Conservation (phyloP, 1,140 invertebrate species). For the Heliothis virescens region DNA sequence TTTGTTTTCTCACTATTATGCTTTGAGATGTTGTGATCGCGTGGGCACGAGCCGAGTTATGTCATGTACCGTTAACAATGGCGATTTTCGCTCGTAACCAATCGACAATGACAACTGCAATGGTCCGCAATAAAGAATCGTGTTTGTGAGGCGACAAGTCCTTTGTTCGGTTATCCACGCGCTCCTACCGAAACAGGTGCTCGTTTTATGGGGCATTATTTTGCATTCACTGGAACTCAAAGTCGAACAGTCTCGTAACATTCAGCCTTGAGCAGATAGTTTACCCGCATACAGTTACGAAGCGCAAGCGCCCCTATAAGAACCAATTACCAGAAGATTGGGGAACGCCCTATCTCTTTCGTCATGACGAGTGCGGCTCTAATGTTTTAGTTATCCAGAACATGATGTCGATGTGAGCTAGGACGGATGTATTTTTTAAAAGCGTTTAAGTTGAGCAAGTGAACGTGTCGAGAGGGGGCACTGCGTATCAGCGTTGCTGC, state of each 20-base stretch:
- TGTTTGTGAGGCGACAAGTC: constrained; percentile 52
- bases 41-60: constrained; percentile 63
- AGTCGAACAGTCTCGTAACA: constrained; percentile 32
- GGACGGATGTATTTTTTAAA: constrained; percentile 49
- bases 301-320: constrained; percentile 68
- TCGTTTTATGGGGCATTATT: constrained; percentile 56
- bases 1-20: constrained; percentile 53
- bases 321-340: constrained; percentile 64
- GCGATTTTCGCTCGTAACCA: constrained; percentile 64
- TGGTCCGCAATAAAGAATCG: constrained; percentile 60
- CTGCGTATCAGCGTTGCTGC: constrained; percentile 70
- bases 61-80: constrained; percentile 68
- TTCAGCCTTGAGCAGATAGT: constrained; percentile 41
- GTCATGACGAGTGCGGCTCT: constrained; percentile 14
- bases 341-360: constrained; percentile 61
- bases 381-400: constrained; percentile 18
- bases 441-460: constrained; percentile 73
- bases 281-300: constrained; percentile 69
- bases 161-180: constrained; percentile 59
- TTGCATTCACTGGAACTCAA: constrained; percentile 46
- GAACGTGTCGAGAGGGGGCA: constrained; percentile 81
- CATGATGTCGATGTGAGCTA: constrained; percentile 39
- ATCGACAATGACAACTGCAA: constrained; percentile 66
- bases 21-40: constrained; percentile 55
- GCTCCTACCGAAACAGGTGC: constrained; percentile 62